Evolutionary conservation across 2,888 invertebrate genomes (phyloP).

Genomic region (Mythimna albipuncta): DNA sequence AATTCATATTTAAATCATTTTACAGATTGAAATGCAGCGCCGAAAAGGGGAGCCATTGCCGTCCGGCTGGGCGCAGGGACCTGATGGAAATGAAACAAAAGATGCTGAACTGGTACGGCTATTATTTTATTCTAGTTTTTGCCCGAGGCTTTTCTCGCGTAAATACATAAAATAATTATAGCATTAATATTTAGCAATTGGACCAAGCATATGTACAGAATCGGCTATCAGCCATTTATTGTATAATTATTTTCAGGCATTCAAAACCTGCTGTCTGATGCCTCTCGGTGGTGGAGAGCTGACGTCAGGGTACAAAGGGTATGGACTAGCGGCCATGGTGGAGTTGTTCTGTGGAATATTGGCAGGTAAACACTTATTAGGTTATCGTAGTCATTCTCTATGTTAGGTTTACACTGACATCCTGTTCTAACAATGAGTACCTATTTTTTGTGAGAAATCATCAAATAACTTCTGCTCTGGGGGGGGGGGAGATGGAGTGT

Average conservation of each 20-base stretch:
- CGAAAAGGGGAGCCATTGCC: slow-evolving; percentile 95
- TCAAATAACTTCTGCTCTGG: too few species aligned
- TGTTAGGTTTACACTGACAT: neutral
- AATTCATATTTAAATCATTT: slow-evolving; percentile 23
- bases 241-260: slow-evolving; percentile 83
- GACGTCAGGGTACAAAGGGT: slow-evolving; percentile 97
- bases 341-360: slow-evolving; percentile 97
- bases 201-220: too few species aligned
- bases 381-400: neutral
- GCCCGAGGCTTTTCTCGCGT: too few species aligned
- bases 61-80: slow-evolving; percentile 96
- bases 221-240: too few species aligned
- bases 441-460: too few species aligned
- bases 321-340: slow-evolving; percentile 95
- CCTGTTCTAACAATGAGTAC: neutral
- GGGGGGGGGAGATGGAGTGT: too few species aligned
- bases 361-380: slow-evolving; percentile 84
- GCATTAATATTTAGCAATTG: too few species aligned
- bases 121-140: neutral
- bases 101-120: slow-evolving; percentile 90
- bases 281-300: slow-evolving; percentile 94
- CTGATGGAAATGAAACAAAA: slow-evolving; percentile 92
- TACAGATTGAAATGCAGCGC: slow-evolving; percentile 91
- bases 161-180: too few species aligned
- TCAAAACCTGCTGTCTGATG: slow-evolving; percentile 91